These are phyloP conservation scores for Coptodon rendalli DNA, from an alignment of 2,113 vertebrate genomes.

Conservation along the genomic window DNA sequence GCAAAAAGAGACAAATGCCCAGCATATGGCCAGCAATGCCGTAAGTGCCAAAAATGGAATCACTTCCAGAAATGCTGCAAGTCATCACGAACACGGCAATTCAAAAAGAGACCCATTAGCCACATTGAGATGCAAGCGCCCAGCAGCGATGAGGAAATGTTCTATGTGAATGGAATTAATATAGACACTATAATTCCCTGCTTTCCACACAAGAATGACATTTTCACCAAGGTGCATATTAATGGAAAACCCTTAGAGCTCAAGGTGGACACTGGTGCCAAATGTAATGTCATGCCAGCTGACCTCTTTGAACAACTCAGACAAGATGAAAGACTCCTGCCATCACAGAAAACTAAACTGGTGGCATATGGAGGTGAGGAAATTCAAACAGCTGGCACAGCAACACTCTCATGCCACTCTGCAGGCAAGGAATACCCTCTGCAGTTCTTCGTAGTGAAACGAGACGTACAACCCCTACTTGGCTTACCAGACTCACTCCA, in stretches of 20 bases:
- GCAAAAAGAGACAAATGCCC: not conserved
- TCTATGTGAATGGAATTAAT: fast-evolving
- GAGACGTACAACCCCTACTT: fast-evolving
- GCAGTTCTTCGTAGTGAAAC: not conserved
- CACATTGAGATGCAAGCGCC: not conserved
- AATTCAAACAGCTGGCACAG: not conserved
- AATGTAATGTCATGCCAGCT: too few relatives aligned
- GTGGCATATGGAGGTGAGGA: not conserved
- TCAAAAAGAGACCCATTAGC: not conserved
- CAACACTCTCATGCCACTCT: fast-evolving
- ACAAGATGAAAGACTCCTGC: too few relatives aligned
- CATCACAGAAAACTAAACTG: too few relatives aligned
- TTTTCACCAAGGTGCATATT: fast-evolving
- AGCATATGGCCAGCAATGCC: not conserved
- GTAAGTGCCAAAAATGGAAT: not conserved
- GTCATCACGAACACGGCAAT: fast-evolving
- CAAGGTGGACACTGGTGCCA: not conserved
- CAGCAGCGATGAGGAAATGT: not conserved
- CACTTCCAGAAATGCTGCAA: fast-evolving
- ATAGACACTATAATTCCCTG: not conserved
- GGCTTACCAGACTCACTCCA: fast-evolving
- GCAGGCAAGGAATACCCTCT: not conserved
- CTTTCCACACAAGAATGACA: not conserved
- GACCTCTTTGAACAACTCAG: fast-evolving
- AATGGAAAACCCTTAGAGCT: fast-evolving